These are phyloP conservation scores for Prunella strophiata DNA, from an alignment of 2,797 vertebrate genomes.

Conservation along the genomic window DNA sequence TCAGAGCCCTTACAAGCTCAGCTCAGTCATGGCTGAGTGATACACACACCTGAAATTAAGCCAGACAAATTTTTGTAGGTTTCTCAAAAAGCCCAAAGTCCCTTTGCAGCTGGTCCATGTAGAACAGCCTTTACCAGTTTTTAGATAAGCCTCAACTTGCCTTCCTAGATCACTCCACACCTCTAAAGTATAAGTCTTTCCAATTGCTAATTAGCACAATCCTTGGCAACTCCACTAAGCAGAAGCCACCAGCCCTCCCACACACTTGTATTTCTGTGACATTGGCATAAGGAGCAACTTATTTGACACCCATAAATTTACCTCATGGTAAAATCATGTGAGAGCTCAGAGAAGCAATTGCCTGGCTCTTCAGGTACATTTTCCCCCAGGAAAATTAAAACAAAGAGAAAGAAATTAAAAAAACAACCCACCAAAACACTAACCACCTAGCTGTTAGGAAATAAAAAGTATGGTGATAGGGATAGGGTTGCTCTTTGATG, in stretches of 20 bases:
- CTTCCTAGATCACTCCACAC: background rate
- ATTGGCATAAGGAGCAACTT: slow-evolving; percentile 22
- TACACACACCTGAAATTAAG: background rate
- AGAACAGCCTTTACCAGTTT: background rate
- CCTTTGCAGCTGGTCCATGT: background rate
- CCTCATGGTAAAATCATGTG: background rate
- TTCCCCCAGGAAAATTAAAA: rapidly evolving
- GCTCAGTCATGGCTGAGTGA: background rate
- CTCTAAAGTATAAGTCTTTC: slow-evolving; percentile 19
- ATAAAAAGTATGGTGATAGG: background rate
- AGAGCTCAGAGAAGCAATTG: background rate
- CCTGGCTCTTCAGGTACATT: background rate
- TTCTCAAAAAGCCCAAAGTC: background rate
- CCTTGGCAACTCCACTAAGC: slow-evolving; percentile 36
- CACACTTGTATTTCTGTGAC: slow-evolving; percentile 36
- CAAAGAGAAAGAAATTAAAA: background rate
- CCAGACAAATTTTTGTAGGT: background rate
- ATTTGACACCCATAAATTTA: slow-evolving; percentile 15
- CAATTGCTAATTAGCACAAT: slow-evolving; percentile 27
- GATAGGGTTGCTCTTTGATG: background rate
- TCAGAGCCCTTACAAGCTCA: background rate
- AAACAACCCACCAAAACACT: background rate
- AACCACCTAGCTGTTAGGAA: background rate
- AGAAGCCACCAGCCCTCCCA: slow-evolving; percentile 46
- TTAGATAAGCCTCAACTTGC: background rate